These are phyloP conservation scores for Plumapathes pennacea DNA, from an alignment of 92 coral and sea anemone genomes.

Conservation along the genomic window DNA sequence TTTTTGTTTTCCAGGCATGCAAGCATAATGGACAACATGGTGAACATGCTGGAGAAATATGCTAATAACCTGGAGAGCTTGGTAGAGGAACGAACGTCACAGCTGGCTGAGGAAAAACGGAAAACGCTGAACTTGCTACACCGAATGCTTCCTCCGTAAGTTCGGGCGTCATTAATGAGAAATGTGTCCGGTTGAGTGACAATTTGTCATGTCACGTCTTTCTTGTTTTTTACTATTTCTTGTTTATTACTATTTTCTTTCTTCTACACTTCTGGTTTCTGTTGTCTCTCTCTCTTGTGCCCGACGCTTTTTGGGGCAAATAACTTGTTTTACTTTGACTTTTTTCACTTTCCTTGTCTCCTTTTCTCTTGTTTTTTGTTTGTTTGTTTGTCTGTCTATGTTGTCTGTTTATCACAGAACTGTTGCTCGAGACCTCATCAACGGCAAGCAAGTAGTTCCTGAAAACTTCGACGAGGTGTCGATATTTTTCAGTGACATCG, in stretches of 20 bases:
- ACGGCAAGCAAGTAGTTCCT: constrained; percentile 80
- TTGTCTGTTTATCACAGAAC: constrained; percentile 39
- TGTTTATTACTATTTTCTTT: too few relatives aligned
- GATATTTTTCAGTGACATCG: constrained; percentile 98
- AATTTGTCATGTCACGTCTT: not conserved
- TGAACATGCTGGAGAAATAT: constrained; percentile 94
- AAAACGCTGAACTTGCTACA: constrained; percentile 87
- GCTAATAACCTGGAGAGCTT: constrained; percentile 93
- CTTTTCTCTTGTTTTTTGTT: not conserved
- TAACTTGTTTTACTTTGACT: not conserved
- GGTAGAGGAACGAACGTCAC: constrained; percentile 92
- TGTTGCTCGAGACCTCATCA: constrained; percentile 89
- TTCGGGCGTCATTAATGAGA: not conserved
- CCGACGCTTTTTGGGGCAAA: too few relatives aligned
- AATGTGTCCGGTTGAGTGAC: not conserved
- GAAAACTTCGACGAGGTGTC: constrained; percentile 97
- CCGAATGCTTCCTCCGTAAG: constrained; percentile 99
- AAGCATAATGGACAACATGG: constrained; percentile 98
- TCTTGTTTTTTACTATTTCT: not conserved
- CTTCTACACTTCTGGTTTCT: too few relatives aligned
- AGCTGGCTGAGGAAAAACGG: constrained; percentile 91
- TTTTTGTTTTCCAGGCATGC: constrained; percentile 53
- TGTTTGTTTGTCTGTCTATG: not conserved
- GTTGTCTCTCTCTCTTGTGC: too few relatives aligned
- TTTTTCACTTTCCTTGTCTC: not conserved